phyloP scores from a whole-genome alignment of 92 coral and sea anemone genomes.

The Actinostola sp. region DNA sequence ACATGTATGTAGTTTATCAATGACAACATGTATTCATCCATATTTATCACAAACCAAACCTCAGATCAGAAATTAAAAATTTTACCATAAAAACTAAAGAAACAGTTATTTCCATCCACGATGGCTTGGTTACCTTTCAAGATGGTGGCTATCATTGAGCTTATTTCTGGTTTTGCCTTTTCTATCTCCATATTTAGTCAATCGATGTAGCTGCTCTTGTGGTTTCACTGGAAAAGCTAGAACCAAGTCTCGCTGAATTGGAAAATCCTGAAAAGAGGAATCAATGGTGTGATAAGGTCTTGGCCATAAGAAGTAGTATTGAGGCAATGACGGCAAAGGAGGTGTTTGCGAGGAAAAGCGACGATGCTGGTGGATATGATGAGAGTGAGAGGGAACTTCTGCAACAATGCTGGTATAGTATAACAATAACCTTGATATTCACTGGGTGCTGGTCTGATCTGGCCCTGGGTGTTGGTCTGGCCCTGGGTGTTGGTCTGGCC shows the following conservation, averaged over 20 bases:
- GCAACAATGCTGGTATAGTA: conserved; percentile 8
- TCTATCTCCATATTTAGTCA: neutral
- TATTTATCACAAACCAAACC: no score
- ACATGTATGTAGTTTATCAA: neutral
- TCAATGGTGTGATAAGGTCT: conserved; percentile 14
- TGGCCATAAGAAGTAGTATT: conserved; percentile 16
- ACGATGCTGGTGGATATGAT: conserved; percentile 2
- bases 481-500: neutral
- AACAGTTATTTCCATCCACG: no score
- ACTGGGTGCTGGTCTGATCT: neutral
- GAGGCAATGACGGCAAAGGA: conserved; percentile 21
- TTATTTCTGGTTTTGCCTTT: conserved; percentile 26
- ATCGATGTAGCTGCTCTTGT: conserved; percentile 25
- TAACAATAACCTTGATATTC: neutral
- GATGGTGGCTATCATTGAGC: no score
- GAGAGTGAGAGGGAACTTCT: conserved; percentile 16
- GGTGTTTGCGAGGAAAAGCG: neutral
- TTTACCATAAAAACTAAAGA: no score
- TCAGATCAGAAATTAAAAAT: no score
- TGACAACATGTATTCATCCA: conserved; percentile 12
- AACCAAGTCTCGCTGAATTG: conserved; percentile 3
- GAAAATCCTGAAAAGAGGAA: neutral
- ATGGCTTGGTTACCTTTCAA: no score
- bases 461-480: neutral
- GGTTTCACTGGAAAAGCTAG: conserved; percentile 4